Percentiles rank a stretch among this genome's conserved stretches.
Evolutionary conservation across 2,113 vertebrate species (phyloP).

Genomic region (Saccopteryx leptura): DNA sequence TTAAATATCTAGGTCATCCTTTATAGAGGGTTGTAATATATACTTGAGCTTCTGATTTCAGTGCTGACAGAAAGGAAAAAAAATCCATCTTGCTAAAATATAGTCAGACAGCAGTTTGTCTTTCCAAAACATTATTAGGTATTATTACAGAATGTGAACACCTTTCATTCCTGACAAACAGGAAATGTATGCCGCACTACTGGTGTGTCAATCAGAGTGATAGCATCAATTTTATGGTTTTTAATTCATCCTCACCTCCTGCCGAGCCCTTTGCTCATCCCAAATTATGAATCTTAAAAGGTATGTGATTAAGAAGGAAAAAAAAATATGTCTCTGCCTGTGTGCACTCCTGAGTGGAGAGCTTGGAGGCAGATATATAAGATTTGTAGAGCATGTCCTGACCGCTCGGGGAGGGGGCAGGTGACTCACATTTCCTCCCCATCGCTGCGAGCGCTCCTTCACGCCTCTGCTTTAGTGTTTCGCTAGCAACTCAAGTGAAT

Average conservation of each 20-base stretch:
- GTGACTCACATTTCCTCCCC: not conserved
- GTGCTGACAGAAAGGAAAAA: constrained; percentile 85
- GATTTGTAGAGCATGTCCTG: constrained; percentile 35
- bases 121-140: constrained; percentile 90
- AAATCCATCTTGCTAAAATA: constrained; percentile 85
- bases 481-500: not conserved
- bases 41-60: constrained; percentile 86
- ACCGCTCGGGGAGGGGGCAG: not conserved
- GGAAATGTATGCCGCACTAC: constrained; percentile 90
- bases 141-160: constrained; percentile 89
- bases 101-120: constrained; percentile 88
- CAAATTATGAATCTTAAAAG: constrained; percentile 92
- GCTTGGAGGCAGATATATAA: not conserved
- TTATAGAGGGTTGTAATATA: constrained; percentile 81
- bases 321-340: constrained; percentile 87
- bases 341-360: constrained; percentile 67
- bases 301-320: constrained; percentile 90
- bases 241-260: constrained; percentile 91
- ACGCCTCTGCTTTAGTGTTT: not conserved
- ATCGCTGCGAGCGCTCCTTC: not conserved
- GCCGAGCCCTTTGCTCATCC: constrained; percentile 91
- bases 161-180: constrained; percentile 91
- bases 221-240: constrained; percentile 92
- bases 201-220: constrained; percentile 91
- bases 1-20: constrained; percentile 85